Evolutionary conservation across 2,888 invertebrate genomes (phyloP).

Genomic region (Proisotoma minuta): DNA sequence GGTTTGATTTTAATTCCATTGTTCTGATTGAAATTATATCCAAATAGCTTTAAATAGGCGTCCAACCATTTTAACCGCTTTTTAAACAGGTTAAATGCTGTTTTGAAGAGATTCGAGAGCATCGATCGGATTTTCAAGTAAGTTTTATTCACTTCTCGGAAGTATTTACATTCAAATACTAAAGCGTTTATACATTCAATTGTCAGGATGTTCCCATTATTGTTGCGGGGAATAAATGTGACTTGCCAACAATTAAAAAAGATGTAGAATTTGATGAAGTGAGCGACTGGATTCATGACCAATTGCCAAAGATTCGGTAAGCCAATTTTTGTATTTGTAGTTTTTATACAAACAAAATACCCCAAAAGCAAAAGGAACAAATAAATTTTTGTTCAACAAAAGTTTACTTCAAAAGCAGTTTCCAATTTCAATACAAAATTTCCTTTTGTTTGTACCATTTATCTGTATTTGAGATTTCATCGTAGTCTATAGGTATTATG

Average conservation of each 20-base stretch:
- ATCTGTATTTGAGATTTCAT: neutral
- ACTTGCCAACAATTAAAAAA: slow-evolving; percentile 65
- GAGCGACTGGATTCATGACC: slow-evolving; percentile 74
- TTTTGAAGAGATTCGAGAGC: slow-evolving; percentile 76
- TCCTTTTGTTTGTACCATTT: neutral
- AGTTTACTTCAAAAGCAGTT: neutral
- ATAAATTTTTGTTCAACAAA: neutral
- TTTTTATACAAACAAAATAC: neutral
- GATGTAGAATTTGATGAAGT: slow-evolving; percentile 74
- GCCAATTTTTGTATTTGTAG: slow-evolving; percentile 11
- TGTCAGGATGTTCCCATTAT: slow-evolving; percentile 80
- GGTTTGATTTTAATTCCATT: too few species aligned
- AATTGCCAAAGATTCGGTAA: slow-evolving; percentile 66
- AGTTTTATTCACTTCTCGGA: too few species aligned
- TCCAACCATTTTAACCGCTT: too few species aligned
- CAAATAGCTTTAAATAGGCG: too few species aligned
- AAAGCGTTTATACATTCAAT: too few species aligned
- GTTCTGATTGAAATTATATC: too few species aligned
- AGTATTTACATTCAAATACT: too few species aligned
- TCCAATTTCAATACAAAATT: neutral
- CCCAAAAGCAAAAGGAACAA: neutral
- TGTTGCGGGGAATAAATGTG: slow-evolving; percentile 79
- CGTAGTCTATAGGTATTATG: neutral
- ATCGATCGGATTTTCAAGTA: slow-evolving; percentile 69
- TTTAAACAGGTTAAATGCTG: slow-evolving; percentile 68